Evolutionary conservation across 2,888 invertebrate species (phyloP).

Genomic region (Tillus elongatus): DNA sequence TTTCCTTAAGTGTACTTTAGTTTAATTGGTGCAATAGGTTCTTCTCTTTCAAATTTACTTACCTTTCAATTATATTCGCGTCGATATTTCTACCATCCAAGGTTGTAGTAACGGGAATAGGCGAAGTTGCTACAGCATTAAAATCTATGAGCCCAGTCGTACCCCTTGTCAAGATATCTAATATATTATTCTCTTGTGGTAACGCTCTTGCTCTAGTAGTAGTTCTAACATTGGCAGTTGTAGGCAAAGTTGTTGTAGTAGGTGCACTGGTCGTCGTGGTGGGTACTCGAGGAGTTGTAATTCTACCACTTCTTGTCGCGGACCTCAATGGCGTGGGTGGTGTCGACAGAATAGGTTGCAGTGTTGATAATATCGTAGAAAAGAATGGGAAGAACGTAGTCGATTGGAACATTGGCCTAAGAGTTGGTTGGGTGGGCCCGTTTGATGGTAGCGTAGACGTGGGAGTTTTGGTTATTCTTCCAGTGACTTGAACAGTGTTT

Average conservation of each 20-base stretch:
- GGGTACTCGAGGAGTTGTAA: slow-evolving; percentile 15
- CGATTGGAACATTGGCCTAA: background rate
- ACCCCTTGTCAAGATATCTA: slow-evolving; percentile 6
- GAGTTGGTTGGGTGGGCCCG: slow-evolving; percentile 9
- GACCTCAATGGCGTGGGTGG: background rate
- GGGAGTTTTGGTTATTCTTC: slow-evolving; percentile 7
- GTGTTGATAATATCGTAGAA: slow-evolving; percentile 7
- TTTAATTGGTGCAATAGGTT: too few species aligned
- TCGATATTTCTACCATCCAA: too few species aligned
- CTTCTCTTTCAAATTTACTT: too few species aligned
- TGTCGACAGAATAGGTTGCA: slow-evolving; percentile 10
- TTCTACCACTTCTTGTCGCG: slow-evolving; percentile 8
- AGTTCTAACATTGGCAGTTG: slow-evolving; percentile 7
- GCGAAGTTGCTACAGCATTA: slow-evolving; percentile 30
- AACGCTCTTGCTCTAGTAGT: slow-evolving; percentile 14
- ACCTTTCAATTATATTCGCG: too few species aligned
- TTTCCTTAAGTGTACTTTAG: too few species aligned
- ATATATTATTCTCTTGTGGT: slow-evolving; percentile 11
- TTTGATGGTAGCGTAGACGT: slow-evolving; percentile 6
- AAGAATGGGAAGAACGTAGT: slow-evolving; percentile 4
- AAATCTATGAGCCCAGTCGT: slow-evolving; percentile 27
- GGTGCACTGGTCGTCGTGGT: slow-evolving; percentile 13
- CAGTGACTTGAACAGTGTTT: too few species aligned
- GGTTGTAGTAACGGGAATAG: too few species aligned
- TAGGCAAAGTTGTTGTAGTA: slow-evolving; percentile 6